These are phyloP conservation scores for Hyperopisus bebe DNA, from an alignment of 2,113 vertebrate genomes.

Conservation along the genomic window DNA sequence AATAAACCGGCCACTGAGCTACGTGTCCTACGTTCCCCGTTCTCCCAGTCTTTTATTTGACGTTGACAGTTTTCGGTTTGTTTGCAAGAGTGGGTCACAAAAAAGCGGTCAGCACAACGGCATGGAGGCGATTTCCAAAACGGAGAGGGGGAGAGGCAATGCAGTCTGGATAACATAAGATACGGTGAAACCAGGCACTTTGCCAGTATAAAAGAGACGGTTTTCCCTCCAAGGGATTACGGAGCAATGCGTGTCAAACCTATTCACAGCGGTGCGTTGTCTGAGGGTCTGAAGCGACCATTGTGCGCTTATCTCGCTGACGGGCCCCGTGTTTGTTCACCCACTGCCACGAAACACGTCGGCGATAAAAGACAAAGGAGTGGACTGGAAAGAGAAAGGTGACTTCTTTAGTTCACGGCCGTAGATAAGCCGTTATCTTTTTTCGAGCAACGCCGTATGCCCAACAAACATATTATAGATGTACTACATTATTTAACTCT, in stretches of 20 bases:
- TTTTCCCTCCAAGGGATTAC: slow-evolving; percentile 41
- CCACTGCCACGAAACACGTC: slow-evolving; percentile 26
- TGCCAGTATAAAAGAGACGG: slow-evolving; percentile 43
- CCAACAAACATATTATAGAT: slow-evolving; percentile 7
- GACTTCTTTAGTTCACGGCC: slow-evolving; percentile 22
- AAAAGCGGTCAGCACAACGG: slow-evolving; percentile 38
- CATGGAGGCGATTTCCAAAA: slow-evolving; percentile 46
- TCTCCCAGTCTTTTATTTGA: not conserved
- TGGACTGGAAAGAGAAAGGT: slow-evolving; percentile 13
- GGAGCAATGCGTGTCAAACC: slow-evolving; percentile 51
- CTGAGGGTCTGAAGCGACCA: slow-evolving; percentile 40
- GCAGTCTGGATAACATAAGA: slow-evolving; percentile 51
- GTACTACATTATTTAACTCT: slow-evolving; percentile 9
- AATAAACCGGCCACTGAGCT: not conserved
- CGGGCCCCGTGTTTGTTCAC: slow-evolving; percentile 31
- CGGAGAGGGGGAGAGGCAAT: slow-evolving; percentile 40
- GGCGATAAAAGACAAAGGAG: slow-evolving; percentile 24
- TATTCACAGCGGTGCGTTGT: slow-evolving; percentile 41
- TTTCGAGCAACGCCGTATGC: not conserved
- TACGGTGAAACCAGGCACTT: slow-evolving; percentile 44
- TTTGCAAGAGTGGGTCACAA: slow-evolving; percentile 28
- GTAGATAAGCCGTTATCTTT: slow-evolving; percentile 20
- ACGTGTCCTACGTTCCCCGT: not conserved
- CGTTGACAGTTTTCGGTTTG: slow-evolving; percentile 11
- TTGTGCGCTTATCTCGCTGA: slow-evolving; percentile 36